Evolutionary conservation across 1,140 invertebrate species (phyloP), one percentile per base, ranked within the genome.

Genomic region (Pogonomyrmex californicus): DNA sequence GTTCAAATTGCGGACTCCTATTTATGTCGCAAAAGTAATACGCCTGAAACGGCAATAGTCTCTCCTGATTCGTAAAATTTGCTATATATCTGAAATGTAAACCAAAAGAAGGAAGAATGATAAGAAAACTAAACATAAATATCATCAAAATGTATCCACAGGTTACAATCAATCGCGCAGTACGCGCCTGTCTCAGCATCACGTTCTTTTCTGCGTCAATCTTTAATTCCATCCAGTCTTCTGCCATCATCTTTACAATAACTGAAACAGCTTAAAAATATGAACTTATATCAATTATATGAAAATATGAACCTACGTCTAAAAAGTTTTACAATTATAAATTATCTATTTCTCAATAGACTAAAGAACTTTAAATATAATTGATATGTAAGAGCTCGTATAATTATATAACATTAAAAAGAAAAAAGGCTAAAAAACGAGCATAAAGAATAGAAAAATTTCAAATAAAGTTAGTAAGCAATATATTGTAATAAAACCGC

Each of bases 191-290:
- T 44, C 9, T 65, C 65, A 78, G 41, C 73, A 78, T 78, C 7
- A 87, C 73, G 36, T n/a, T 4, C 41, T 23, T 71, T 17, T 86
- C 73, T 9, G 7, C 7, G 4, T 71, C 66, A 44, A 47, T 51
- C 12, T 85, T 86, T 12, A 47, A 33, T 12, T 38, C 36, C 14
- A 38, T 70, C 87, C 85, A 88, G 17, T 88, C 87, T 23, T 86
- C 75, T 1, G 75, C 85, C 12, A 88, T 81, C 87, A 79, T 79
- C 3, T 65, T 79, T 6, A 88, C 23, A 1, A 81, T 68, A 14
- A 41, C n/a, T n/a, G 33, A 41, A 1, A 70, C 1, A 68, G 65
- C 77, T 81, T 70, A 0, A 1, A 54, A 70, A 54, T 54, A 77
- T 0, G 23, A 60, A 41, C n/a, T 4, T n/a, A 54, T 58, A 36